Percentiles rank a stretch among this genome's conserved stretches.
phyloP scores from a whole-genome alignment of 2,888 invertebrate species.

The Salpingus planirostris region DNA sequence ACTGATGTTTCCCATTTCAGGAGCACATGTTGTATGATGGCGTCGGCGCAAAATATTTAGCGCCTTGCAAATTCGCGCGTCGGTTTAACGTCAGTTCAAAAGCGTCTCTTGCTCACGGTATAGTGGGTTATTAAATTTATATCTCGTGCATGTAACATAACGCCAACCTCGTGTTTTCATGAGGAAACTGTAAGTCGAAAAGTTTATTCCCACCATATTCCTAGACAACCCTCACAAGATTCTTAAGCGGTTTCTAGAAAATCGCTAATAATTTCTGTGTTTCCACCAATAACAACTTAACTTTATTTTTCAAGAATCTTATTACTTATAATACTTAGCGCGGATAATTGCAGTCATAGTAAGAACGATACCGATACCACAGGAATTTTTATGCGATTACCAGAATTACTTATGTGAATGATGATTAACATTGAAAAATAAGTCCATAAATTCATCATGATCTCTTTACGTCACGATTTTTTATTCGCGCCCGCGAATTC shows the following conservation, averaged over 20 bases:
- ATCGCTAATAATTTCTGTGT: not conserved
- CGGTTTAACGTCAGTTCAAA: constrained; percentile 12
- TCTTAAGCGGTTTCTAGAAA: not conserved
- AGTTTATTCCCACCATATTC: not conserved
- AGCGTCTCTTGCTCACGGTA: constrained; percentile 5
- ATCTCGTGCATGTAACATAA: constrained; percentile 3
- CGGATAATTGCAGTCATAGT: no score
- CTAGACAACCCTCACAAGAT: not conserved
- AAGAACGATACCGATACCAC: no score
- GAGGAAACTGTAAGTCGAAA: constrained; percentile 10
- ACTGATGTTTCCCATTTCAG: no score
- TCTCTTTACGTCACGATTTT: no score
- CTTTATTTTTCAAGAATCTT: not conserved
- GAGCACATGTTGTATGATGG: no score
- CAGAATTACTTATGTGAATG: no score
- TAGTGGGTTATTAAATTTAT: constrained; percentile 4
- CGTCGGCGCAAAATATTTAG: constrained; percentile 13
- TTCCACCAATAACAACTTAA: not conserved
- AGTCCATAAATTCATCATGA: no score
- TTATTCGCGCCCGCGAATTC: no score
- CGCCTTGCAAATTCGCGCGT: constrained; percentile 13
- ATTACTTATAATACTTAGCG: no score
- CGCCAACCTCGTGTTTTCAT: constrained; percentile 13
- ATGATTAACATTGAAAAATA: no score
- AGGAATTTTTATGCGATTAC: no score